phyloP scores from a whole-genome alignment of 2,113 vertebrate genomes.

The Phylloscopus whistleri region DNA sequence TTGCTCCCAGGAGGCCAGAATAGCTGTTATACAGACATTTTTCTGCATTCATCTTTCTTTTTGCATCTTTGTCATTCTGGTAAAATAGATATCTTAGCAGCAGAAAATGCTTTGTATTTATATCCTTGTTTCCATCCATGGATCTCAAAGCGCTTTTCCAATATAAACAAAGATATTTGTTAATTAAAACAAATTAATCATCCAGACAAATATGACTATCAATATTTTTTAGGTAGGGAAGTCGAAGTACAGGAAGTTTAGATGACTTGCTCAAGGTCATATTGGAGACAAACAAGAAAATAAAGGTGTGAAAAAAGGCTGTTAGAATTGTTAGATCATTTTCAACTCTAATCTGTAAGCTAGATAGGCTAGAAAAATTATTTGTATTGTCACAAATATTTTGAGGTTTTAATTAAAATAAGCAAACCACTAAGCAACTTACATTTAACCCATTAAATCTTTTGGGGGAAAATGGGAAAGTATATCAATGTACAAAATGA shows the following conservation, averaged over 20 bases:
- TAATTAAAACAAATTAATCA: background rate
- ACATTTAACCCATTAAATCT: background rate
- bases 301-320: background rate
- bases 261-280: background rate
- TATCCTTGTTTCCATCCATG: background rate
- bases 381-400: background rate
- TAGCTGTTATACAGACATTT: background rate
- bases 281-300: background rate
- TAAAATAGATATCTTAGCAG: background rate
- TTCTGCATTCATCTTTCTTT: constrained; percentile 13
- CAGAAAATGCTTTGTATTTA: background rate
- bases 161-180: background rate
- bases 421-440: background rate
- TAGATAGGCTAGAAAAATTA: background rate
- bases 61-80: background rate
- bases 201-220: background rate
- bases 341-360: background rate
- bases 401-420: background rate
- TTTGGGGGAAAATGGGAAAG: fast-evolving
- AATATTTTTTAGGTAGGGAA: background rate
- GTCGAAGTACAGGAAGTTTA: background rate
- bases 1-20: constrained; percentile 16
- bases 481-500: background rate
- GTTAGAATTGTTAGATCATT: background rate
- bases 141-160: background rate